Evolutionary conservation across 1,140 invertebrate genomes (phyloP).

Genomic region (Leptestheria dahalacensis): DNA sequence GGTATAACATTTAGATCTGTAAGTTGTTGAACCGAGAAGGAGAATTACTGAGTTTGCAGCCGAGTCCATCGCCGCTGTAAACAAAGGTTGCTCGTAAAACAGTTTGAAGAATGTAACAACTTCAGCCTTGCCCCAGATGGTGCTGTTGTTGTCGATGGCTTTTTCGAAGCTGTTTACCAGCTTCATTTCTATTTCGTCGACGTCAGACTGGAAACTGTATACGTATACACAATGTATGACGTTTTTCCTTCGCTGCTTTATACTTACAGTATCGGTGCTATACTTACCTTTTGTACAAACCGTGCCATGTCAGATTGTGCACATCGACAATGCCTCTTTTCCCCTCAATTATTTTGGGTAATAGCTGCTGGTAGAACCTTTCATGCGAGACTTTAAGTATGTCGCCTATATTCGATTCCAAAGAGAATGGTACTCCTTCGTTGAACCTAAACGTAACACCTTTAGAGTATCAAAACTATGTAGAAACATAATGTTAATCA

Average conservation of each 20-base stretch:
- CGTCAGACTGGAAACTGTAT: background rate
- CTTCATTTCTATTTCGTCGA: constrained; percentile 1
- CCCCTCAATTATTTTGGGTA: background rate
- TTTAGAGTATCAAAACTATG: background rate
- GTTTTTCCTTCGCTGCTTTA: too few species aligned
- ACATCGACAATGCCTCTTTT: background rate
- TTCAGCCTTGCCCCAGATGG: background rate
- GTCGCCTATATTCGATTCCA: background rate
- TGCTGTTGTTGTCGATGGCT: background rate
- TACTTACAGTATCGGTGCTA: too few species aligned
- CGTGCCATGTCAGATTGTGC: background rate
- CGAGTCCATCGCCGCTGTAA: background rate
- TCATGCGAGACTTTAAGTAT: background rate
- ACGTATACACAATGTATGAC: too few species aligned
- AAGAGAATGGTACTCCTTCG: background rate
- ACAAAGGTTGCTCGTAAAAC: background rate
- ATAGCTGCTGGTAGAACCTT: background rate
- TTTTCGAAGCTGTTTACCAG: background rate
- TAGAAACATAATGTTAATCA: background rate
- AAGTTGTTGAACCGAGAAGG: background rate
- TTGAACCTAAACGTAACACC: background rate
- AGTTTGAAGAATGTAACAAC: background rate
- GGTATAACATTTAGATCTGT: background rate
- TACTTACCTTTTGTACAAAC: background rate
- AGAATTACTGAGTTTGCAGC: background rate